A percentile compares a stretch with the other conserved stretches of the same genome.
Conservation (phyloP, 1,140 invertebrate species). For the Nylanderia fulva region DNA sequence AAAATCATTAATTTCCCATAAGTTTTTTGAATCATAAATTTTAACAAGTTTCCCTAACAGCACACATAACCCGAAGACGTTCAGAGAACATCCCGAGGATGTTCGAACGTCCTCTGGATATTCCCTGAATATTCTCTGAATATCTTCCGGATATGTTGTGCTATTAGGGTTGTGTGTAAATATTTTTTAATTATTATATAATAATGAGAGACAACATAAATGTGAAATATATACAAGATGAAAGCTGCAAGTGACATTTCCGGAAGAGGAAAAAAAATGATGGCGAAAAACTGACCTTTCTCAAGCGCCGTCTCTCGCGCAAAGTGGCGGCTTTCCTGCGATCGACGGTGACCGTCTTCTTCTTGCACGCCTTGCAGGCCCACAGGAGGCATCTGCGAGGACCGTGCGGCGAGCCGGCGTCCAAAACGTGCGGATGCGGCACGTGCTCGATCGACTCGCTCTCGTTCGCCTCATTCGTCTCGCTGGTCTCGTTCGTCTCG, state of each 20-base stretch:
- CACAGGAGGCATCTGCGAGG: constrained; percentile 94
- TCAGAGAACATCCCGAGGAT: no score
- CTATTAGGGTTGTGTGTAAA: no score
- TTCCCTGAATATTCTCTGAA: no score
- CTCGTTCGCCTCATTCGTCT: constrained; percentile 77
- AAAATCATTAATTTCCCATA: no score
- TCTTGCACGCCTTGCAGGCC: constrained; percentile 98
- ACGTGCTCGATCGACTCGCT: constrained; percentile 81
- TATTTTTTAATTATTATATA: no score
- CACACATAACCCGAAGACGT: no score
- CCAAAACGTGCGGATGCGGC: constrained; percentile 82
- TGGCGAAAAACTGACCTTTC: constrained; percentile 91
- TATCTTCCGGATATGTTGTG: no score
- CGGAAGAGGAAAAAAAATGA: no score
- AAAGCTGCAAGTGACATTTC: background rate
- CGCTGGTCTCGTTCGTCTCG: constrained; percentile 76
- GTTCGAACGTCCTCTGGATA: no score
- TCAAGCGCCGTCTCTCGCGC: constrained; percentile 94
- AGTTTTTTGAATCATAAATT: no score
- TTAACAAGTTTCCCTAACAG: no score
- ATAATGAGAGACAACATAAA: background rate
- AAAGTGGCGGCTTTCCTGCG: constrained; percentile 98
- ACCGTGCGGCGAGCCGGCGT: constrained; percentile 78
- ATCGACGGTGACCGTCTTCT: constrained; percentile 97
- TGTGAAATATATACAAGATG: background rate